A percentile compares a stretch with the other conserved stretches of the same genome.
These are phyloP conservation scores for Dissostichus mawsoni DNA, from an alignment of 2,113 vertebrate species.

Conservation along the genomic window DNA sequence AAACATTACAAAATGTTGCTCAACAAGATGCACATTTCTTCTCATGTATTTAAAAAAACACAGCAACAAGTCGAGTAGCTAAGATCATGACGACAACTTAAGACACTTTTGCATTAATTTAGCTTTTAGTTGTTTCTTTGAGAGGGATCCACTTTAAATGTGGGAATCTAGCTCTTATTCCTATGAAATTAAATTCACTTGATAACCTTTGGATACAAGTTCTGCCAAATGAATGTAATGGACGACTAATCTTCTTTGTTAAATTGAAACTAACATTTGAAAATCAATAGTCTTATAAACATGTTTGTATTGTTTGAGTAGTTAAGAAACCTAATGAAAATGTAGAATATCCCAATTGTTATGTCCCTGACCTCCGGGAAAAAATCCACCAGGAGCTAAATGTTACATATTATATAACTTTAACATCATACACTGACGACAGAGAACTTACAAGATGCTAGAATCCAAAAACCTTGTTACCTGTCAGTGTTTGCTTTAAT, in stretches of 20 bases:
- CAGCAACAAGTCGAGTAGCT: neutral
- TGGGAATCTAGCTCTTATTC: neutral
- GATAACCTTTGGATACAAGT: neutral
- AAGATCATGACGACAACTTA: no score
- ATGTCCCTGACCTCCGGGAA: neutral
- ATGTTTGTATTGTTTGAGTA: neutral
- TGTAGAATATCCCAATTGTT: no score
- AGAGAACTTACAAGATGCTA: neutral
- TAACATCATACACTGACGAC: neutral
- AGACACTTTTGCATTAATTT: neutral
- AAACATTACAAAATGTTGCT: neutral
- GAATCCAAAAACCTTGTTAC: neutral
- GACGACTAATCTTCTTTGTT: neutral
- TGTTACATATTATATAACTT: neutral
- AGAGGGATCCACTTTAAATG: neutral
- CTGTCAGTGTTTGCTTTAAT: neutral
- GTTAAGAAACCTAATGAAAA: neutral
- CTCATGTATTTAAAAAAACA: neutral
- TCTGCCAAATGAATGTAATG: slow-evolving; percentile 2
- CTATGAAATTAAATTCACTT: neutral
- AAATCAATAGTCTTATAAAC: neutral
- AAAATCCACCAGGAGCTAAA: neutral
- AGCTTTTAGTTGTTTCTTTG: neutral
- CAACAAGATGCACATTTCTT: neutral
- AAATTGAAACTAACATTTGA: neutral